Percentiles rank a stretch among this genome's conserved stretches.
These are phyloP conservation scores for Ips typographus DNA, from an alignment of 1,140 invertebrate species.

Conservation along the genomic window DNA sequence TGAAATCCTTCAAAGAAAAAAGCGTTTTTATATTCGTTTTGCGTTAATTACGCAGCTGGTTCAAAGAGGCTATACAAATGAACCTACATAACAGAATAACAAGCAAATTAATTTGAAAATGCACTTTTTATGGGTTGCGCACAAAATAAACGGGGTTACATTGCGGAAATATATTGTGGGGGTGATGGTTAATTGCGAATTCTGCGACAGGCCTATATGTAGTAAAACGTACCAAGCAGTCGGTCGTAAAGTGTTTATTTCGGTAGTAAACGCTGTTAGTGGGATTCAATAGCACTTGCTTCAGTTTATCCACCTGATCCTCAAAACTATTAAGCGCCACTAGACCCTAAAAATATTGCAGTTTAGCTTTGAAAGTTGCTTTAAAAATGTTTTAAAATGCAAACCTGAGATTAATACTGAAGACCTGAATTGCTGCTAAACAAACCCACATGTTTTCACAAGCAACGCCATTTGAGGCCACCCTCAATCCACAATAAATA, in stretches of 20 bases:
- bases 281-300: slow-evolving; percentile 6
- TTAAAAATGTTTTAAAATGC: background rate
- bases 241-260: slow-evolving; percentile 38
- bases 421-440: background rate
- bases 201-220: slow-evolving; percentile 30
- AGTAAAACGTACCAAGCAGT: slow-evolving; percentile 28
- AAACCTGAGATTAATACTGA: background rate
- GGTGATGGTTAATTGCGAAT: slow-evolving; percentile 25
- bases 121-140: slow-evolving; percentile 29
- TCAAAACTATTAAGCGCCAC: background rate
- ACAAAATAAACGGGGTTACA: slow-evolving; percentile 28
- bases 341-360: background rate
- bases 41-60: too few relatives aligned
- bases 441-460: slow-evolving; percentile 6
- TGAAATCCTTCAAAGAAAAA: too few relatives aligned
- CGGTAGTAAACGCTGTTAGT: slow-evolving; percentile 27
- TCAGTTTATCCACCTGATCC: slow-evolving; percentile 22
- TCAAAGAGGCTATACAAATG: too few relatives aligned
- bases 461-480: slow-evolving; percentile 20
- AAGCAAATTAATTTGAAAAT: slow-evolving; percentile 16
- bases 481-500: slow-evolving; percentile 29
- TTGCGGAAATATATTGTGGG: slow-evolving; percentile 12
- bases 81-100: too few relatives aligned
- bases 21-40: too few relatives aligned
- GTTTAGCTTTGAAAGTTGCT: background rate